A percentile compares a stretch with the other conserved stretches of the same genome.
These are phyloP conservation scores for Pyrrhopygopsis socrates DNA, from an alignment of 2,888 invertebrate genomes.

Conservation along the genomic window DNA sequence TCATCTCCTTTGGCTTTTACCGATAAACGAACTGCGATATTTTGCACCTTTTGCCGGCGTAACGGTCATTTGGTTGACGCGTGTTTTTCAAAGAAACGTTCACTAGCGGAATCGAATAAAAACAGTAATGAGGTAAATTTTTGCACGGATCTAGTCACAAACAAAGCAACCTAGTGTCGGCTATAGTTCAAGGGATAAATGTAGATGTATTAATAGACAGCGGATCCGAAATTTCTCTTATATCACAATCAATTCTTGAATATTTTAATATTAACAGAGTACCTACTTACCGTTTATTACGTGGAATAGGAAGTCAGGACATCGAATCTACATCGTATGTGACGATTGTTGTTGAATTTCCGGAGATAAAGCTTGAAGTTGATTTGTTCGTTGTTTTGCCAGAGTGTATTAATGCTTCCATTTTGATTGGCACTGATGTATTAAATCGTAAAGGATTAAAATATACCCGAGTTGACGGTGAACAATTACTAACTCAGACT, in stretches of 20 bases:
- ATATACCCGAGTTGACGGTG: neutral
- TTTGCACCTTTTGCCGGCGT: neutral
- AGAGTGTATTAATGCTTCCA: neutral
- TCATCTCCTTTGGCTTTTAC: neutral
- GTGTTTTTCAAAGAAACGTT: neutral
- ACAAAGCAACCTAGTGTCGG: neutral
- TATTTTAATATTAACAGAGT: neutral
- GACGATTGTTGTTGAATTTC: neutral
- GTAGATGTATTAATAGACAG: neutral
- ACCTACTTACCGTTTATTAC: neutral
- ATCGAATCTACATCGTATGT: neutral
- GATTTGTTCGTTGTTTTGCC: neutral
- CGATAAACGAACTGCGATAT: neutral
- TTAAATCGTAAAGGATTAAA: neutral
- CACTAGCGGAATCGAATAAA: neutral
- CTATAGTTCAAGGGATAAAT: neutral
- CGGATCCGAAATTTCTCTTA: neutral
- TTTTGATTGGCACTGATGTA: neutral
- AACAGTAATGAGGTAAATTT: neutral
- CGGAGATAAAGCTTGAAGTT: neutral
- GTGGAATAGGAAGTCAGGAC: neutral
- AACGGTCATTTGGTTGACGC: neutral
- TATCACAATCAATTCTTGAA: neutral
- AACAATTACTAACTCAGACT: neutral
- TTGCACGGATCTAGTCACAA: neutral